A percentile compares a stretch with the other conserved stretches of the same genome.
Evolutionary conservation across 37 sponge, comb jelly and placozoan genomes (phyloP).

Genomic region (Cliona cf. orientalis): DNA sequence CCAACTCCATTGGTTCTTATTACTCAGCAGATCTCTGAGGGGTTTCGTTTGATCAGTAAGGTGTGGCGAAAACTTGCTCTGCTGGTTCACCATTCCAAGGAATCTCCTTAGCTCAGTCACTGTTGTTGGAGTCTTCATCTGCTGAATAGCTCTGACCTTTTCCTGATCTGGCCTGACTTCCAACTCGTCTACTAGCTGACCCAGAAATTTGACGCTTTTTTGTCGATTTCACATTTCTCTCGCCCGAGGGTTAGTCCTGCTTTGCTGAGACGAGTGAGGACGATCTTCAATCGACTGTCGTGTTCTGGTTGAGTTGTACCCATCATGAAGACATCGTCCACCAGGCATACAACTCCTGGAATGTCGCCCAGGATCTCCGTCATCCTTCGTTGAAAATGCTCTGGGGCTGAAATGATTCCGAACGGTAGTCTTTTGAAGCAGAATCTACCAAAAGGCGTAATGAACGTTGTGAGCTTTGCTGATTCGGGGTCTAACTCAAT

Average conservation of each 20-base stretch:
- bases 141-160: conserved; percentile 9
- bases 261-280: background rate
- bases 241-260: conserved; percentile 20
- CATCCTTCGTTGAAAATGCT: conserved; percentile 27
- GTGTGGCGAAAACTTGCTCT: conserved; percentile 18
- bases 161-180: background rate
- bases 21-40: conserved; percentile 16
- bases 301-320: conserved; percentile 36
- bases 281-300: background rate
- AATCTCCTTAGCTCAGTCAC: conserved; percentile 1
- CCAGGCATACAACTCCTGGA: conserved; percentile 25
- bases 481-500: conserved; percentile 11
- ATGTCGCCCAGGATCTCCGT: conserved; percentile 19
- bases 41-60: conserved; percentile 9
- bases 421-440: conserved; percentile 51
- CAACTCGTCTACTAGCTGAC: conserved; percentile 3
- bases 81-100: conserved; percentile 36
- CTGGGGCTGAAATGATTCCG: conserved; percentile 35
- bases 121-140: conserved; percentile 3
- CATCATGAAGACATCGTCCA: conserved; percentile 32
- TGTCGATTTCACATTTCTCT: conserved; percentile 26
- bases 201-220: conserved; percentile 24
- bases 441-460: conserved; percentile 49
- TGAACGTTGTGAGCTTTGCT: conserved; percentile 13
- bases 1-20: conserved; percentile 9